phyloP scores from a whole-genome alignment of 2,113 vertebrate genomes.

The Spheniscus mendiculus region DNA sequence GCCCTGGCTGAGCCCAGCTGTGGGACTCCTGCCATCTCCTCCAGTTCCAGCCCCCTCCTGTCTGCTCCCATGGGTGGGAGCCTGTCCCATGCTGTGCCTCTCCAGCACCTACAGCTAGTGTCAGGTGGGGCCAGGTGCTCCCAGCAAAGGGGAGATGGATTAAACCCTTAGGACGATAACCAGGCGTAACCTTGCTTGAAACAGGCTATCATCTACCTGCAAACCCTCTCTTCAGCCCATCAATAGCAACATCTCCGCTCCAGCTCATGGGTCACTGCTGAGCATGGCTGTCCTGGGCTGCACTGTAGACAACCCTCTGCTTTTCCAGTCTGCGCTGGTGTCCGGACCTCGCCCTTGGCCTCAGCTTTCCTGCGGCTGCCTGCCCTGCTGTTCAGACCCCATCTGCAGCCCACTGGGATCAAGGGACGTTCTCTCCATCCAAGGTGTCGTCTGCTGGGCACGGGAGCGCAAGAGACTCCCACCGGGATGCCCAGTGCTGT shows the following conservation, averaged over 20 bases:
- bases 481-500: background rate
- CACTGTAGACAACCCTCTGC: background rate
- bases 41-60: background rate
- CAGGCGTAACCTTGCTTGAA: background rate
- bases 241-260: background rate
- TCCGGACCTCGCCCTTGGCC: background rate
- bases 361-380: background rate
- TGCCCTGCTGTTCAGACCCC: background rate
- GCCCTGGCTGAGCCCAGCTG: background rate
- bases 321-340: background rate
- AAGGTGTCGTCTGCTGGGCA: background rate
- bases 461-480: background rate
- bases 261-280: background rate
- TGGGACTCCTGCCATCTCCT: background rate
- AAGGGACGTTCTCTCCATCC: background rate
- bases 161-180: background rate
- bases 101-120: too few relatives aligned
- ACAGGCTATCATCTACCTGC: too few relatives aligned
- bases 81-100: background rate
- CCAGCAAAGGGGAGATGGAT: background rate
- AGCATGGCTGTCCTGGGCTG: background rate
- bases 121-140: background rate
- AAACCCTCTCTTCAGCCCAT: background rate
- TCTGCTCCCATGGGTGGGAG: background rate
- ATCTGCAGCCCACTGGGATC: background rate